These are phyloP conservation scores for Micrasema minimum DNA, from an alignment of 1,140 invertebrate species.

Conservation along the genomic window DNA sequence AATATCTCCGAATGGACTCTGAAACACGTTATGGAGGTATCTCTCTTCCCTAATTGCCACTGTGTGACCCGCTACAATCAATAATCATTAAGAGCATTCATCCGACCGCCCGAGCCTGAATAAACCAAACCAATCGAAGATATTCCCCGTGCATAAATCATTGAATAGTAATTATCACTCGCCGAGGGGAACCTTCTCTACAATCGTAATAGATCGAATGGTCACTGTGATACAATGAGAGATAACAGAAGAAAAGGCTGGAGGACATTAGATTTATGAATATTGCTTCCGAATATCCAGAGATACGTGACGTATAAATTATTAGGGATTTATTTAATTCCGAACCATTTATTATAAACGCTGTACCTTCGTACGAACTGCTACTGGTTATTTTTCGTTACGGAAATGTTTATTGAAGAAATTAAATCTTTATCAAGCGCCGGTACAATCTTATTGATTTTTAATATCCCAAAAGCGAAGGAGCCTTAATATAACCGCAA, in stretches of 20 bases:
- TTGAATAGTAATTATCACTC: constrained; percentile 51
- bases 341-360: constrained; percentile 31
- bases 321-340: constrained; percentile 22
- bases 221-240: constrained; percentile 40
- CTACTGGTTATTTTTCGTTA: constrained; percentile 38
- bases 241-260: constrained; percentile 52
- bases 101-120: constrained; percentile 25
- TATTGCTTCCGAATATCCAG: constrained; percentile 40
- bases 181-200: constrained; percentile 46
- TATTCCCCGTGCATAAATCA: constrained; percentile 47
- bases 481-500: no score
- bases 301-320: no score
- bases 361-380: not conserved
- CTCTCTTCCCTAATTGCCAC: constrained; percentile 26
- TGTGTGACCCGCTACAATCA: constrained; percentile 49
- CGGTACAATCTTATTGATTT: no score
- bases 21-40: not conserved
- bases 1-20: not conserved
- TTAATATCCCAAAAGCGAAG: no score
- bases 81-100: constrained; percentile 50
- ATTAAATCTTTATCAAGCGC: no score
- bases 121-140: constrained; percentile 27
- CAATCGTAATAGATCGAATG: constrained; percentile 43
- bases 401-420: constrained; percentile 36
- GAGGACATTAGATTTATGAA: constrained; percentile 49